Conservation (phyloP, 2,797 vertebrate genomes). For the Eurystomus glaucurus region DNA sequence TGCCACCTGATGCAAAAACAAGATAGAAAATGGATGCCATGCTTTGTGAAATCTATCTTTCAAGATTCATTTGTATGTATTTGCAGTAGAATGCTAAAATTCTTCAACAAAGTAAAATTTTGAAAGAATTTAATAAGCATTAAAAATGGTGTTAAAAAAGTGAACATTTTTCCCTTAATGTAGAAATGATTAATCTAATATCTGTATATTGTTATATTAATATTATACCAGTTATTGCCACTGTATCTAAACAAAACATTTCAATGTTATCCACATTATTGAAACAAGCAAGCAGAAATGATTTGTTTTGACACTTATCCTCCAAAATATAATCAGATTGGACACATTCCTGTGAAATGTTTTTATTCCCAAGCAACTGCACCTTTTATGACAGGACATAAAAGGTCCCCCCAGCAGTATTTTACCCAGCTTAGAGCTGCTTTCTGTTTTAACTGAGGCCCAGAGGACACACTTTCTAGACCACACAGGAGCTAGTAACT, state of each 20-base stretch:
- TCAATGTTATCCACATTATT: background rate
- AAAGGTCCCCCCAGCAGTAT: background rate
- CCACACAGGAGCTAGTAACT: background rate
- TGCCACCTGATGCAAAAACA: background rate
- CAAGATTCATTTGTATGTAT: background rate
- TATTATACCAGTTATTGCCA: background rate
- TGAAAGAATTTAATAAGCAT: background rate
- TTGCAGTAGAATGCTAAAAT: background rate
- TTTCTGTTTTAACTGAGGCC: background rate
- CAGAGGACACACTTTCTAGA: background rate
- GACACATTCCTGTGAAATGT: background rate
- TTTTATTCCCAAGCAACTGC: background rate
- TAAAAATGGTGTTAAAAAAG: background rate
- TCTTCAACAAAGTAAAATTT: background rate
- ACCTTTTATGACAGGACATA: background rate
- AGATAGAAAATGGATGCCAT: background rate
- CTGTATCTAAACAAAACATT: background rate
- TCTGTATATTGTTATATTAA: background rate
- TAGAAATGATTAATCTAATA: background rate
- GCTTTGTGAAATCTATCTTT: background rate
- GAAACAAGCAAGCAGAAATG: background rate
- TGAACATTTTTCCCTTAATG: background rate
- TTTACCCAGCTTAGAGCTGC: background rate
- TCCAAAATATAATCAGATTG: background rate
- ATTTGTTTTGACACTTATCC: conserved; percentile 3